Evolutionary conservation across 2,113 vertebrate genomes (phyloP).

Genomic region (Lasiurus borealis): DNA sequence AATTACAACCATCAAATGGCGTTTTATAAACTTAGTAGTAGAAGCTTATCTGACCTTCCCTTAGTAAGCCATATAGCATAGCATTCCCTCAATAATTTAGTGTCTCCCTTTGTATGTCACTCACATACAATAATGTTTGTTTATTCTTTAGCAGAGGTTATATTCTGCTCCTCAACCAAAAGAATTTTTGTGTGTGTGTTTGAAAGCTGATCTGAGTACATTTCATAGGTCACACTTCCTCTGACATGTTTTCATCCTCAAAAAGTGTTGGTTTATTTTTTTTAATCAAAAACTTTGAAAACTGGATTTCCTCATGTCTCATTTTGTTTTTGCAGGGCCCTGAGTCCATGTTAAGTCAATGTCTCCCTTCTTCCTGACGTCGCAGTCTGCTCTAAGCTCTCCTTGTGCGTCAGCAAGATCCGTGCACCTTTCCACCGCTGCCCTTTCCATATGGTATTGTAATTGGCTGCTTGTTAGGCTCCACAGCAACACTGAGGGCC

Average conservation of each 20-base stretch:
- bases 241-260: not conserved
- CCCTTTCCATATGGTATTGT: not conserved
- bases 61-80: constrained; percentile 84
- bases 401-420: not conserved
- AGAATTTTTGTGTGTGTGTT: not conserved
- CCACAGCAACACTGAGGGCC: not conserved
- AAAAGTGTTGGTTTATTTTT: not conserved
- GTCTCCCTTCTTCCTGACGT: not conserved
- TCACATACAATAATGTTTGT: not conserved
- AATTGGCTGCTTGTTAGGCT: not conserved
- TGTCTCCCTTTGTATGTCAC: constrained; percentile 72
- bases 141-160: not conserved
- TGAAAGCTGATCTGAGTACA: not conserved
- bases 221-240: not conserved
- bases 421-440: too few species aligned
- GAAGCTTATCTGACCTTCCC: constrained; percentile 80
- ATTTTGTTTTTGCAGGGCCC: not conserved
- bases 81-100: constrained; percentile 77
- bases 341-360: not conserved
- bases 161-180: constrained; percentile 27
- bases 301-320: not conserved
- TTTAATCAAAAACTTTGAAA: not conserved
- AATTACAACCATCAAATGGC: constrained; percentile 78
- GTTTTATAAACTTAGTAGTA: constrained; percentile 74
- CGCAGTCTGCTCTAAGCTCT: not conserved